These are phyloP conservation scores for Folsomia manolachei DNA, from an alignment of 2,888 invertebrate species.

Conservation along the genomic window DNA sequence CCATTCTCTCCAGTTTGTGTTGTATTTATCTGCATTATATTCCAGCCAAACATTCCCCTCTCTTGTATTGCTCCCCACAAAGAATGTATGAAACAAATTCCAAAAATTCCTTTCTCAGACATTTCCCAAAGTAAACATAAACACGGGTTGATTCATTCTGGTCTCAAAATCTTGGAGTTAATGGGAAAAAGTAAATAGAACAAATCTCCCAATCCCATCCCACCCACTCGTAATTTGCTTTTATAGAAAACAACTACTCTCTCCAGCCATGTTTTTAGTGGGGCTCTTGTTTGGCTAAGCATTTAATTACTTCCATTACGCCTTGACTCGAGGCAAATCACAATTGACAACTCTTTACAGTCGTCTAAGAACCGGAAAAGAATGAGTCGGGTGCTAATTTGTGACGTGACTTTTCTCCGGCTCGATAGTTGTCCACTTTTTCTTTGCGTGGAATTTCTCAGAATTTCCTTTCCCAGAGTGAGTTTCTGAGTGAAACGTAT, in stretches of 20 bases:
- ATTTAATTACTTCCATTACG: conserved; percentile 6
- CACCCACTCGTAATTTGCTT: neutral
- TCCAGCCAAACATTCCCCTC: neutral
- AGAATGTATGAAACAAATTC: conserved; percentile 1
- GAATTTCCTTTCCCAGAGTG: neutral
- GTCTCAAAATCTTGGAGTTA: too few species aligned
- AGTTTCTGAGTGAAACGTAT: neutral
- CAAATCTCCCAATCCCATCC: too few species aligned
- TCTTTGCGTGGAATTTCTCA: neutral
- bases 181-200: too few species aligned
- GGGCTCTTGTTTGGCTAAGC: neutral
- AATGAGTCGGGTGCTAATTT: neutral
- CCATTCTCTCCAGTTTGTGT: neutral
- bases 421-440: neutral
- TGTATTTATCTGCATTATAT: neutral
- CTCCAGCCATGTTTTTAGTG: neutral
- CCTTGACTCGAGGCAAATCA: conserved; percentile 7
- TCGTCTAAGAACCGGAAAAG: too few species aligned
- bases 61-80: neutral
- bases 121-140: neutral
- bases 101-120: neutral
- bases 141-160: neutral
- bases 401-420: neutral
- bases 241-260: neutral
- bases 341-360: conserved; percentile 2